A percentile compares a stretch with the other conserved stretches of the same genome.
phyloP scores from a whole-genome alignment of 1,140 invertebrate genomes.

The Zaprionus camerounensis region DNA sequence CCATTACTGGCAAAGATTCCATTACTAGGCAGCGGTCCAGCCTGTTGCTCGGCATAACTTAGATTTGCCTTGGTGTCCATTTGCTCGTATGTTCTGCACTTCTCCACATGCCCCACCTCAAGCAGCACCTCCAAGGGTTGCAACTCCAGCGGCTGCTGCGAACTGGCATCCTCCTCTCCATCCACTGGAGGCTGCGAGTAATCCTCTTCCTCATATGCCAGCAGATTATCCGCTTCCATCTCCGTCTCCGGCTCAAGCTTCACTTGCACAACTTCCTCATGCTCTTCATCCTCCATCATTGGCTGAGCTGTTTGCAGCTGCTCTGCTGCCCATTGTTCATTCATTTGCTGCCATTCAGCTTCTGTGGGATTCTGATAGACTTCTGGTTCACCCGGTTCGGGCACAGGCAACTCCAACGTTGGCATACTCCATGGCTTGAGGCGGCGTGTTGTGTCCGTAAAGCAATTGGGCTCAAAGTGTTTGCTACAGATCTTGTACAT shows the following conservation, averaged over 20 bases:
- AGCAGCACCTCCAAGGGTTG: constrained; percentile 59
- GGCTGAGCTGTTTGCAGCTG: constrained; percentile 21
- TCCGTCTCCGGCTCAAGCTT: constrained; percentile 24
- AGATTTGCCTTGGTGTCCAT: constrained; percentile 43
- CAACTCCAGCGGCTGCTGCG: constrained; percentile 38
- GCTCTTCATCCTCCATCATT: constrained; percentile 40
- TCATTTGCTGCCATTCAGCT: constrained; percentile 51
- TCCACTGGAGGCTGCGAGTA: not conserved
- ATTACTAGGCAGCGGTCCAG: not conserved
- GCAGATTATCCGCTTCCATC: not conserved
- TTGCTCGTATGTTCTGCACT: constrained; percentile 63
- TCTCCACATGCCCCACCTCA: constrained; percentile 68
- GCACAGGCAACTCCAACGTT: constrained; percentile 52
- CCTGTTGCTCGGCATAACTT: constrained; percentile 11
- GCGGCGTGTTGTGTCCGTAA: constrained; percentile 32
- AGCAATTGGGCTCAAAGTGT: constrained; percentile 65
- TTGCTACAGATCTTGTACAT: constrained; percentile 60
- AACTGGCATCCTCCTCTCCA: constrained; percentile 4
- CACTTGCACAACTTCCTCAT: constrained; percentile 23
- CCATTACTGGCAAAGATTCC: constrained; percentile 1
- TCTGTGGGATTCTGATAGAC: constrained; percentile 54
- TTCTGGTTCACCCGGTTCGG: constrained; percentile 5
- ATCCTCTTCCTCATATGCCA: not conserved
- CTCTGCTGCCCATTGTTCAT: constrained; percentile 15
- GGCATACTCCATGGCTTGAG: constrained; percentile 65